Evolutionary conservation across 2,113 vertebrate species (phyloP).

Genomic region (Spermophilus dauricus): DNA sequence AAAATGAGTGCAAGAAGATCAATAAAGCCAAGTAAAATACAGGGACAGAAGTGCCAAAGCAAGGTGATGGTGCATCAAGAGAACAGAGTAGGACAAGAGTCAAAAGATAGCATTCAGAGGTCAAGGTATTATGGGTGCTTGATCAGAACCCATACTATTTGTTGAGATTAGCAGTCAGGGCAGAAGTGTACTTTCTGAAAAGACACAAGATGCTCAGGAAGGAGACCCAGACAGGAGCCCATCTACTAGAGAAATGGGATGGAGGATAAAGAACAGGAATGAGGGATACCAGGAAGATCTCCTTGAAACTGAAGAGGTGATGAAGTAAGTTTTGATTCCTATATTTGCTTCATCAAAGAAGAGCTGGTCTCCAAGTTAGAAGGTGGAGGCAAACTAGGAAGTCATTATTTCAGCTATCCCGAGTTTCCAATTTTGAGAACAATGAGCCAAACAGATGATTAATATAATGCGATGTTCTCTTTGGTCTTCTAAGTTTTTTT

Average conservation of each 20-base stretch:
- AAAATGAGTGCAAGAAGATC: background rate
- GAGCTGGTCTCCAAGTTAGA: background rate
- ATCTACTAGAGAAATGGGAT: background rate
- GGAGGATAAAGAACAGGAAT: background rate
- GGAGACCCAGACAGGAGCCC: background rate
- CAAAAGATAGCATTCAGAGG: background rate
- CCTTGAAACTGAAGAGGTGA: background rate
- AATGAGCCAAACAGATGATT: background rate
- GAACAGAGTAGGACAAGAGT: background rate
- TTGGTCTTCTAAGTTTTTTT: background rate
- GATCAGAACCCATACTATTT: background rate
- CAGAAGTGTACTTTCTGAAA: background rate
- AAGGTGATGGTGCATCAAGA: background rate
- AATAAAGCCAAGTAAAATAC: background rate
- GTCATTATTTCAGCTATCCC: background rate
- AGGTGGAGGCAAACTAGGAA: background rate
- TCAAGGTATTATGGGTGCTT: background rate
- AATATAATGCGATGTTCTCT: background rate
- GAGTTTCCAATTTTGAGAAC: background rate
- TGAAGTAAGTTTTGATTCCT: background rate
- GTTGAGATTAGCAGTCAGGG: background rate
- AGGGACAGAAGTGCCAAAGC: background rate
- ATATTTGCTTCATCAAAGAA: background rate
- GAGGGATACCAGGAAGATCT: background rate
- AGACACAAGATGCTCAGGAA: background rate